Conservation (phyloP, 2,113 vertebrate species). For the Sarotherodon lohbergeri region DNA sequence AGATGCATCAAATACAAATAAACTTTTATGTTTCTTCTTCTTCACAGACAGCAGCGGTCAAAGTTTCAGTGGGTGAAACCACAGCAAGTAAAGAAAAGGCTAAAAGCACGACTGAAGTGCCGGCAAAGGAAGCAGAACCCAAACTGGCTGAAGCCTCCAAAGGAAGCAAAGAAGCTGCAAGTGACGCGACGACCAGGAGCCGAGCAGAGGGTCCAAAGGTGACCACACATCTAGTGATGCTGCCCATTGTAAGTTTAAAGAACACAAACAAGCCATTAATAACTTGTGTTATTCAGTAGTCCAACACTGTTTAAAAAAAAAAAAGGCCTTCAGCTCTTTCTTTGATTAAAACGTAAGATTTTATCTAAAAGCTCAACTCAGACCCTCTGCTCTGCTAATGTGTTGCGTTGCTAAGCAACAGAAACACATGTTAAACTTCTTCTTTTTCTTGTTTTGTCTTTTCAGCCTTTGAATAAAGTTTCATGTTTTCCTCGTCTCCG, state of each 20-base stretch:
- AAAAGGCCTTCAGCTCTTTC: background rate
- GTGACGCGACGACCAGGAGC: background rate
- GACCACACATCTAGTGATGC: background rate
- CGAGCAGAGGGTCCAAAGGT: background rate
- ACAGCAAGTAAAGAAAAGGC: background rate
- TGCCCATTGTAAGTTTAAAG: background rate
- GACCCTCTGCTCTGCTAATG: background rate
- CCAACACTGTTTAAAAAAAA: background rate
- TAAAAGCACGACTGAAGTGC: background rate
- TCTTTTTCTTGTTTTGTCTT: background rate
- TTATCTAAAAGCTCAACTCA: background rate
- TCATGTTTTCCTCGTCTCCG: background rate
- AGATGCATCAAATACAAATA: background rate
- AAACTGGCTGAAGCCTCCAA: background rate
- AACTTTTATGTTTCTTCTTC: background rate
- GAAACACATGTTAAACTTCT: background rate
- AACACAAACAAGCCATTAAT: background rate
- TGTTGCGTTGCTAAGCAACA: background rate
- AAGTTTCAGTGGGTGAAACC: background rate
- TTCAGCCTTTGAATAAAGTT: background rate
- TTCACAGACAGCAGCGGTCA: background rate
- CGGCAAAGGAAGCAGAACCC: background rate
- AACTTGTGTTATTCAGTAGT: rapidly evolving
- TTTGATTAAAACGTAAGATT: background rate
- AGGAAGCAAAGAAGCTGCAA: background rate